Evolutionary conservation across 2,797 vertebrate species (phyloP).

Genomic region (Halcyon leucocephala): DNA sequence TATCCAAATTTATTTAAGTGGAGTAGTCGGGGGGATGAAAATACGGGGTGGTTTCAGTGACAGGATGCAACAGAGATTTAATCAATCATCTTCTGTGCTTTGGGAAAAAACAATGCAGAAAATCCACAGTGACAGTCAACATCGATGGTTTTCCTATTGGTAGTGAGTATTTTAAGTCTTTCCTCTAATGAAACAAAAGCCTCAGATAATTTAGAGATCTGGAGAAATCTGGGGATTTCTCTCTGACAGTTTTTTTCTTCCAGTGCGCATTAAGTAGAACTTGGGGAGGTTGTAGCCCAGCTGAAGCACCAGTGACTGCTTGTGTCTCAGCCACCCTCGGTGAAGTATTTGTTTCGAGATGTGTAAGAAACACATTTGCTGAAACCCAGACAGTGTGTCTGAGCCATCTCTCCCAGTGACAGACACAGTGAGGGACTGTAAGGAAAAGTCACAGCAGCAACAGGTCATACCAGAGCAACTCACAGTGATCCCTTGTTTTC

Average conservation of each 20-base stretch:
- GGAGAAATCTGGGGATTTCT: not conserved
- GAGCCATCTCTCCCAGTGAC: not conserved
- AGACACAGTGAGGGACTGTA: not conserved
- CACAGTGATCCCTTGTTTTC: not conserved
- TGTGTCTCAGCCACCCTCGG: not conserved
- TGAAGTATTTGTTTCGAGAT: not conserved
- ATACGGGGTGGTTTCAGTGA: not conserved
- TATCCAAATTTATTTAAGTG: not conserved
- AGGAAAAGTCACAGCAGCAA: not conserved
- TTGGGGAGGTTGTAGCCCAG: not conserved
- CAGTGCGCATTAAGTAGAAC: fast-evolving
- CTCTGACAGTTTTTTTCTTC: not conserved
- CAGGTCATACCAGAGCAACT: not conserved
- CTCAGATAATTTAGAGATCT: not conserved
- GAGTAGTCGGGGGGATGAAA: not conserved
- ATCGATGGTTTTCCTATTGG: not conserved
- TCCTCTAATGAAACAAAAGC: not conserved
- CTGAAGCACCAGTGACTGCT: not conserved
- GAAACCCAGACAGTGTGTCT: not conserved
- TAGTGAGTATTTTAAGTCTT: not conserved
- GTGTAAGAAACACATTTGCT: not conserved
- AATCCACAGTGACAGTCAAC: fast-evolving
- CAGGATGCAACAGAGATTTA: not conserved
- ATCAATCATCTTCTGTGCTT: not conserved
- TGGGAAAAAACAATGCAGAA: not conserved